Conservation (phyloP, 2,113 vertebrate genomes). For the Paraplagusia blochii region DNA sequence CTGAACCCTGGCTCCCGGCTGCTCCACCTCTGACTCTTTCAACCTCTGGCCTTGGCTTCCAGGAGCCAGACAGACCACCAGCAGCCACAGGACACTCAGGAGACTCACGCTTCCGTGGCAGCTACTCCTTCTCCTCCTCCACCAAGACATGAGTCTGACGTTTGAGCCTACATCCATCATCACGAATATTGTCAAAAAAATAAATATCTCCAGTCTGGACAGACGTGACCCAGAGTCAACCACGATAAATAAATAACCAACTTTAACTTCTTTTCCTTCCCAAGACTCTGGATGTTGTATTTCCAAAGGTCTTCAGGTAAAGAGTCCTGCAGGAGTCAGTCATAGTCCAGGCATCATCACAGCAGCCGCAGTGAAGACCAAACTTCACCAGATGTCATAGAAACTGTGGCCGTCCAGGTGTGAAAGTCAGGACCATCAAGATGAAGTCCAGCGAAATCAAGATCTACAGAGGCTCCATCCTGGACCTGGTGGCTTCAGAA, state of each 20-base stretch:
- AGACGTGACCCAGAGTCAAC: neutral
- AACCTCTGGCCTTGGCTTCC: slow-evolving; percentile 46
- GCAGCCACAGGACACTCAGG: slow-evolving; percentile 52
- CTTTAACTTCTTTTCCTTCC: neutral
- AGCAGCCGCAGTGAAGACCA: slow-evolving; percentile 4
- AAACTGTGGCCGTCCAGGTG: slow-evolving; percentile 17
- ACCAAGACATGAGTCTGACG: slow-evolving; percentile 23
- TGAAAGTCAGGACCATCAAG: slow-evolving; percentile 31
- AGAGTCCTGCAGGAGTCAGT: slow-evolving; percentile 6
- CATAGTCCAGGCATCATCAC: slow-evolving; percentile 30
- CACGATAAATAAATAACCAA: neutral
- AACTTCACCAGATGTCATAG: slow-evolving; percentile 3
- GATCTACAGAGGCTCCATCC: slow-evolving; percentile 26
- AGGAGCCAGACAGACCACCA: slow-evolving; percentile 52
- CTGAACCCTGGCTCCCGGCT: slow-evolving; percentile 10
- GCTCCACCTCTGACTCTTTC: slow-evolving; percentile 54
- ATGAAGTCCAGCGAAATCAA: slow-evolving; percentile 34
- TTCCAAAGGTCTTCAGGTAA: slow-evolving; percentile 1
- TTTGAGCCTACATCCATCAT: slow-evolving; percentile 47
- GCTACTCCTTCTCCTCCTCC: slow-evolving; percentile 41
- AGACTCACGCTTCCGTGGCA: slow-evolving; percentile 47
- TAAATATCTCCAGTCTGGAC: neutral
- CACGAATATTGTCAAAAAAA: too few species aligned
- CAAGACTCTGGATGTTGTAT: neutral
- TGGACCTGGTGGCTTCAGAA: slow-evolving; percentile 19